Evolutionary conservation across 2,797 vertebrate species (phyloP).

Genomic region (Characodon lateralis): DNA sequence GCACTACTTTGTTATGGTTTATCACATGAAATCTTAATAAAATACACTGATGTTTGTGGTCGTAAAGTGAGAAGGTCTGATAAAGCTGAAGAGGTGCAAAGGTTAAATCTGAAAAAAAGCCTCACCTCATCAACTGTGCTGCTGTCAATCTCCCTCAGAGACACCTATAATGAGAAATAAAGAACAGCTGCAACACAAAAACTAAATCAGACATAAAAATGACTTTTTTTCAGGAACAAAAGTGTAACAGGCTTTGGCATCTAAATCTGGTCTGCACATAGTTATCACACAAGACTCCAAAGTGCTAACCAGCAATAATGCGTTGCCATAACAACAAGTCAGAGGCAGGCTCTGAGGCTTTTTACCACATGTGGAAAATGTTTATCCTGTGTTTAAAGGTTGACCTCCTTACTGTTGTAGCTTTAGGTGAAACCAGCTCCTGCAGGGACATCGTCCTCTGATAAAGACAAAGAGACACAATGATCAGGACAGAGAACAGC

Average conservation of each 20-base stretch:
- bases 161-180: conserved; percentile 59
- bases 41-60: background rate
- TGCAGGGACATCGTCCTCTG: conserved; percentile 80
- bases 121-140: conserved; percentile 66
- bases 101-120: conserved; percentile 3
- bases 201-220: conserved; percentile 18
- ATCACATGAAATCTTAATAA: background rate
- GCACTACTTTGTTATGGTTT: background rate
- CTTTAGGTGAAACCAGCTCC: conserved; percentile 61
- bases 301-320: conserved; percentile 48
- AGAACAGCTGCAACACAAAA: conserved; percentile 16
- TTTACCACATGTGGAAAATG: conserved; percentile 23
- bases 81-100: background rate
- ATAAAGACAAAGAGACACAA: conserved; percentile 16
- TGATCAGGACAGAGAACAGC: background rate
- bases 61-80: background rate
- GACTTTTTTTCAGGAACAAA: conserved; percentile 1
- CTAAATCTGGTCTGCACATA: conserved; percentile 49
- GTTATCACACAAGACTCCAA: conserved; percentile 47
- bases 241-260: conserved; percentile 29
- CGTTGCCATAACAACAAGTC: conserved; percentile 55
- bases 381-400: conserved; percentile 36
- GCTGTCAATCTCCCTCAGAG: conserved; percentile 57
- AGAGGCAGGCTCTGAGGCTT: conserved; percentile 32
- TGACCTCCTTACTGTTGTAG: conserved; percentile 66